Evolutionary conservation across 2,888 invertebrate species (phyloP).

Genomic region (Leptodirus hochenwartii): DNA sequence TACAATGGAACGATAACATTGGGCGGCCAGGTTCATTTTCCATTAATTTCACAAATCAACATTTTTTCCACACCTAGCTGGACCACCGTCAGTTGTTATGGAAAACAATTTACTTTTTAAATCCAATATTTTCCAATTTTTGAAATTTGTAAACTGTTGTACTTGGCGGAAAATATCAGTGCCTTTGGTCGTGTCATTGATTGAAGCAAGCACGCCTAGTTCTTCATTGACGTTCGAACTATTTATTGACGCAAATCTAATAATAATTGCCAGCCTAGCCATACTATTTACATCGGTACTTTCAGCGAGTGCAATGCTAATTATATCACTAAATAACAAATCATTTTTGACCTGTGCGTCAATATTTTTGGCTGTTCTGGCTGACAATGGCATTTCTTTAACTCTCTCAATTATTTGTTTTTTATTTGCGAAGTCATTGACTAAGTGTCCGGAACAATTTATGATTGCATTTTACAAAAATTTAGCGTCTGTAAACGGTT

Average conservation of each 20-base stretch:
- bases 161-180: constrained; percentile 14
- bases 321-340: constrained; percentile 11
- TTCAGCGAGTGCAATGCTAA: constrained; percentile 13
- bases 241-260: constrained; percentile 13
- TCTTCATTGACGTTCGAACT: constrained; percentile 15
- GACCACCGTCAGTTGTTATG: constrained; percentile 15
- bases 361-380: constrained; percentile 13
- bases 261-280: constrained; percentile 13
- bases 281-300: constrained; percentile 13
- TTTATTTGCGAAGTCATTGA: constrained; percentile 13
- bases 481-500: constrained; percentile 11
- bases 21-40: constrained; percentile 13
- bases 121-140: constrained; percentile 14
- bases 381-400: constrained; percentile 13
- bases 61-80: constrained; percentile 14
- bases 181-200: constrained; percentile 12
- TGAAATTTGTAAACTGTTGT: constrained; percentile 14
- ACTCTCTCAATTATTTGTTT: constrained; percentile 11
- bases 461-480: constrained; percentile 12
- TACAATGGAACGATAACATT: constrained; percentile 16
- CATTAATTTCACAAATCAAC: constrained; percentile 14
- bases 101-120: constrained; percentile 15
- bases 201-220: constrained; percentile 14
- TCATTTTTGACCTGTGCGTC: constrained; percentile 9
- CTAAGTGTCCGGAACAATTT: constrained; percentile 13